Percentiles rank a stretch among this genome's conserved stretches.
These are phyloP conservation scores for Florisuga fusca DNA, from an alignment of 2,797 vertebrate genomes.

Conservation along the genomic window DNA sequence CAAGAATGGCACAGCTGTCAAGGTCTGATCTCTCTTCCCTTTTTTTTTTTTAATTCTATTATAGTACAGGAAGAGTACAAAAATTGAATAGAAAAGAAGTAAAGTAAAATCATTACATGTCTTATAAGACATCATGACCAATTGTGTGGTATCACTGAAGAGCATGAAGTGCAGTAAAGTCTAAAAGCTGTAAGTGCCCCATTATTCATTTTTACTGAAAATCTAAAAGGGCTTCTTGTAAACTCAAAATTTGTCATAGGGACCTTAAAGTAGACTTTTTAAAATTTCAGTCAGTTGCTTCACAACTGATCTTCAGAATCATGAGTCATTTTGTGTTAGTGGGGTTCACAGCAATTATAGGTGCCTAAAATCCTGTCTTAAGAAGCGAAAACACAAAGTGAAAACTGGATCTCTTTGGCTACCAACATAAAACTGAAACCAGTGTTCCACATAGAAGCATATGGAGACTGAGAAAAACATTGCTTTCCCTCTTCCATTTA, in stretches of 20 bases:
- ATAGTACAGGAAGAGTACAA: neutral
- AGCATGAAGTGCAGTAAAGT: neutral
- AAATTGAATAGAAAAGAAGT: conserved; percentile 34
- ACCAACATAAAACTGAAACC: neutral
- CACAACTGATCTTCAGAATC: neutral
- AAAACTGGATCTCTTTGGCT: neutral
- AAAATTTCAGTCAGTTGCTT: conserved; percentile 18
- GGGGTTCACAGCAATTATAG: neutral
- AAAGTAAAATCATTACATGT: conserved; percentile 47
- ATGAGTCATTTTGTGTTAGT: neutral
- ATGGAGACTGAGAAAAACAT: neutral
- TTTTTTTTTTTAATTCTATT: neutral
- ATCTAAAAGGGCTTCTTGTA: conserved; percentile 9
- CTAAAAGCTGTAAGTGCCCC: conserved; percentile 34
- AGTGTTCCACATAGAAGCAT: neutral
- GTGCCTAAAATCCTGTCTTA: neutral
- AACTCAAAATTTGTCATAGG: neutral
- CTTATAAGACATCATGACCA: conserved; percentile 25
- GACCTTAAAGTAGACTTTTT: neutral
- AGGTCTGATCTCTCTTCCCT: neutral
- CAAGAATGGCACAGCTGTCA: neutral
- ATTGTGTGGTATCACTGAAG: conserved; percentile 11
- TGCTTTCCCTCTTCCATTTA: neutral
- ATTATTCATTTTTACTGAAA: conserved; percentile 49
- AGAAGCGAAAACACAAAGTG: neutral